Percentiles rank a stretch among this genome's conserved stretches.
Conservation (phyloP, 2,113 vertebrate genomes). For the Lagopus leucura region DNA sequence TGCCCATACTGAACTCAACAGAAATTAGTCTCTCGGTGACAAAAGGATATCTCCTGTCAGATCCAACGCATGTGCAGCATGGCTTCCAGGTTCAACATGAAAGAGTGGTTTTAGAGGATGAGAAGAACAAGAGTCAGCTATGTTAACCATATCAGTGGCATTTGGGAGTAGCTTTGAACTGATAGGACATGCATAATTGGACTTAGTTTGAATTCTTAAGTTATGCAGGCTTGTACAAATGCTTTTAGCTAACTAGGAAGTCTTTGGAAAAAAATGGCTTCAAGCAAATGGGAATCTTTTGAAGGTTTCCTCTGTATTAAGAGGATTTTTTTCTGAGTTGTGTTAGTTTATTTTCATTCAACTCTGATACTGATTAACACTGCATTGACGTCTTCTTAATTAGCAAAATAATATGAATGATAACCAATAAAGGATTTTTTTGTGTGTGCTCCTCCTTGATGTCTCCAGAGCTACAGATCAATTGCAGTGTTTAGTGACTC, state of each 20-base stretch:
- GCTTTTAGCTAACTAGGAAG: not conserved
- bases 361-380: not conserved
- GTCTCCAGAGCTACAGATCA: slow-evolving; percentile 42
- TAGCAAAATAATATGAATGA: not conserved
- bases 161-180: not conserved
- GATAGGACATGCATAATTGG: not conserved
- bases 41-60: not conserved
- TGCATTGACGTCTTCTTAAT: not conserved
- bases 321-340: not conserved
- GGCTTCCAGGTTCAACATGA: not conserved
- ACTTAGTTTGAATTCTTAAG: not conserved
- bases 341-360: not conserved
- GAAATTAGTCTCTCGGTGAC: not conserved
- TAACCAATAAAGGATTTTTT: not conserved
- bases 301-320: not conserved
- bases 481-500: slow-evolving; percentile 40
- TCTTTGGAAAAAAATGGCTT: not conserved
- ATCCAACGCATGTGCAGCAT: fast-evolving
- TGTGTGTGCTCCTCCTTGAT: not conserved
- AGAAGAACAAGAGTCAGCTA: not conserved
- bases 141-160: not conserved
- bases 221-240: not conserved
- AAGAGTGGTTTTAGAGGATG: not conserved
- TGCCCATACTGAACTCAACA: not conserved
- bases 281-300: not conserved